Evolutionary conservation across 1,140 invertebrate species (phyloP).

Genomic region (Scaptomyza pallida): DNA sequence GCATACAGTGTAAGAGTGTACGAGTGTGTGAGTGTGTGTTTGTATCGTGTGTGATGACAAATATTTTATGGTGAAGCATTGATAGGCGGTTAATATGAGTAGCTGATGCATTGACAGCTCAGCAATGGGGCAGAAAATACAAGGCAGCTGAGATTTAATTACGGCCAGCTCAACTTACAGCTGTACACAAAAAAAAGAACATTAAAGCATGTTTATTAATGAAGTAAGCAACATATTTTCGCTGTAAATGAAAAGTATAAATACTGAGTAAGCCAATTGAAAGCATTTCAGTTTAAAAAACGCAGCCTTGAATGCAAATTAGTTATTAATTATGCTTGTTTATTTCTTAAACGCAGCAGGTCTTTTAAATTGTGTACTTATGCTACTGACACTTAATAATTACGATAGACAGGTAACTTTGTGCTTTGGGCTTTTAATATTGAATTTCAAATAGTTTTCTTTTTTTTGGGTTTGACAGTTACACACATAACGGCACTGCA

Average conservation of each 20-base stretch:
- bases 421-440: background rate
- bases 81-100: conserved; percentile 60
- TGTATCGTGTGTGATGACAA: conserved; percentile 36
- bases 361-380: background rate
- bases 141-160: conserved; percentile 23
- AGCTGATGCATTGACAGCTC: conserved; percentile 38
- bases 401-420: conserved; percentile 7
- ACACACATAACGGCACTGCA: conserved; percentile 17
- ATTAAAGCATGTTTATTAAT: background rate
- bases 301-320: no score
- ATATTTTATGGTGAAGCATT: conserved; percentile 53
- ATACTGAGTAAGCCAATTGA: background rate
- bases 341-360: background rate
- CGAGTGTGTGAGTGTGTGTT: conserved; percentile 21
- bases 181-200: background rate
- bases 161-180: background rate
- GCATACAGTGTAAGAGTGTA: conserved; percentile 23
- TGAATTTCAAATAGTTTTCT: background rate
- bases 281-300: background rate
- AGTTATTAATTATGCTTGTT: background rate
- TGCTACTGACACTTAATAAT: background rate
- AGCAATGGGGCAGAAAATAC: conserved; percentile 11
- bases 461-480: background rate
- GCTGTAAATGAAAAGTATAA: background rate
- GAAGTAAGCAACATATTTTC: background rate